Evolutionary conservation across 2,797 vertebrate species (phyloP), one percentile per base, ranked within the genome.

Genomic region (Pangasius mekongensis): DNA sequence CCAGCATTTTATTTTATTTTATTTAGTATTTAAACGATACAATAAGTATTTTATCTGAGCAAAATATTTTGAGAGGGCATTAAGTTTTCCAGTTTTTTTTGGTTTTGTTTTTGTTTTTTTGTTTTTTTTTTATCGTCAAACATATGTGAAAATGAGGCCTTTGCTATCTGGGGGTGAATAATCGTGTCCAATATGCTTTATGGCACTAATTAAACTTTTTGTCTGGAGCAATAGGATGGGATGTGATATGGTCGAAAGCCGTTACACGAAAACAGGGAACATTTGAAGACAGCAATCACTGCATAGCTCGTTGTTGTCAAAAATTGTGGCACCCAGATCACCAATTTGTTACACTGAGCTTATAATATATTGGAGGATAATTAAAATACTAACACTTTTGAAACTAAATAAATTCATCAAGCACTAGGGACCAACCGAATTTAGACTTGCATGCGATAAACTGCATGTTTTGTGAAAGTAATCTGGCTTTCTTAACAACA

Each of bases 1-100:
- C 5, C 7, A 64, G 81, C 24, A 18, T 39, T 73, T 88, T 47
- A 69, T 76, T 76, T 67, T 56, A 84, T 14, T 76, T 84, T 33
- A 20, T 33, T 66, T 49, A 52, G 20, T 39, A 9, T 2, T 27
- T 62, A n/a, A 43, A 24, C 36, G 24, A 4, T 43, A 14, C 18
- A 58, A 22, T 80, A 30, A 8, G 4, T 56, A 9, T 58, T 81
- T 81, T 22, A 11, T 30, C 52, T 33, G 9, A 58, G 77, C 30
- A 9, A 83, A 83, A 83, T 66, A 43, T 69, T 54, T 82, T 54
- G n/a, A 3, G 5, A 52, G 27, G 36, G 64, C 10, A 54, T 69
- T 52, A 54, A 0, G 11, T 54, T 69, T 22, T 67, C 4, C 60
- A 49, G 0, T 81, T 47, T 47, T 47, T 47, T 47, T 7, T 47